phyloP scores from a whole-genome alignment of 2,113 vertebrate species.

The Lophotis ruficrista region DNA sequence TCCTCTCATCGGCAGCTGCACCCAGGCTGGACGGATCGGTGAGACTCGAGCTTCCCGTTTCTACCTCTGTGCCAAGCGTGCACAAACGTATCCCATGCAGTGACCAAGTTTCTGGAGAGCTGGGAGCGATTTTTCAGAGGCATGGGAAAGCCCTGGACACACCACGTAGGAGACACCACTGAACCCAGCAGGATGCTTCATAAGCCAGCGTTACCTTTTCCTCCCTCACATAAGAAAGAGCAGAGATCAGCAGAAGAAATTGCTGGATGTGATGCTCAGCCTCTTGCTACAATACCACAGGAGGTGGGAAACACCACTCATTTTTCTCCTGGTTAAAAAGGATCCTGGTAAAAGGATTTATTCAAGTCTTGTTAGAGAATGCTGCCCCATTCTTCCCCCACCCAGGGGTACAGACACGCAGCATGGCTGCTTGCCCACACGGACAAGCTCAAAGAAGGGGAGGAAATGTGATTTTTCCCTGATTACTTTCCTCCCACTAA shows the following conservation, averaged over 20 bases:
- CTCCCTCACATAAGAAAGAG: background rate
- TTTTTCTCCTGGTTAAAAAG: background rate
- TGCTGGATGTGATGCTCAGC: background rate
- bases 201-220: background rate
- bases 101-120: background rate
- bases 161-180: background rate
- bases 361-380: background rate
- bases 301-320: background rate
- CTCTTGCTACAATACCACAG: background rate
- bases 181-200: background rate
- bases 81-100: background rate
- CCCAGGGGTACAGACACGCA: background rate
- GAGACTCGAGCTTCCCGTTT: background rate
- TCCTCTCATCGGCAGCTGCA: background rate
- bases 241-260: background rate
- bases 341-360: background rate
- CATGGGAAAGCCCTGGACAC: background rate
- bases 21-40: background rate
- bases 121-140: background rate
- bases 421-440: fast-evolving
- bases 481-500: background rate
- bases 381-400: background rate
- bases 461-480: background rate
- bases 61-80: background rate
- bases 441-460: background rate